A percentile compares a stretch with the other conserved stretches of the same genome.
These are phyloP conservation scores for Asarcornis scutulata DNA, from an alignment of 2,113 vertebrate species.

Conservation along the genomic window DNA sequence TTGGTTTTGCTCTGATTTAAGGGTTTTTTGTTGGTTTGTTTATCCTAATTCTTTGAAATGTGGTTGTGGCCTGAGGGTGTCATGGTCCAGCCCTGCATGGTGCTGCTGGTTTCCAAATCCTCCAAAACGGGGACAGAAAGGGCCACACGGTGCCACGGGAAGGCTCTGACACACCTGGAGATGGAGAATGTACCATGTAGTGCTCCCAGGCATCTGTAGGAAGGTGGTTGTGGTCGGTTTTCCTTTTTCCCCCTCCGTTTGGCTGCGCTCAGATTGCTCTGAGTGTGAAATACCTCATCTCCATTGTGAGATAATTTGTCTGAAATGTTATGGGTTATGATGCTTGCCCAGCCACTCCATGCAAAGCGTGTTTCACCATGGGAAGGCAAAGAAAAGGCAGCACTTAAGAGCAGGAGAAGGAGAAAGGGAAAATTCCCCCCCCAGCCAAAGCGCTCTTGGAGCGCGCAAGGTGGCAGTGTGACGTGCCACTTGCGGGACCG, in stretches of 20 bases:
- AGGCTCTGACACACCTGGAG: not conserved
- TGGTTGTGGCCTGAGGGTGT: not conserved
- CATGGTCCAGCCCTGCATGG: rapidly evolving
- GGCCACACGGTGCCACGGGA: rapidly evolving
- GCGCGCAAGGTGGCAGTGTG: rapidly evolving
- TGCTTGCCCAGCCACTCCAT: not conserved
- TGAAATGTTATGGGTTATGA: rapidly evolving
- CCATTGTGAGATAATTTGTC: not conserved
- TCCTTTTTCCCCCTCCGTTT: not conserved
- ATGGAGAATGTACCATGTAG: rapidly evolving
- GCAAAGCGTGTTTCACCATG: not conserved
- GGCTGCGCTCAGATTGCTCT: not conserved
- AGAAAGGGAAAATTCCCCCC: not conserved
- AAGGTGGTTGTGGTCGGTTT: not conserved
- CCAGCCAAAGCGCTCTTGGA: rapidly evolving
- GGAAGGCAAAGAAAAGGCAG: not conserved
- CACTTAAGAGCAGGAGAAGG: not conserved
- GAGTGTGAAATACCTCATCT: not conserved
- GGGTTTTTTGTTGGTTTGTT: rapidly evolving
- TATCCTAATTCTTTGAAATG: not conserved
- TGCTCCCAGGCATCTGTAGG: rapidly evolving
- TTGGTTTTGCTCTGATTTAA: rapidly evolving
- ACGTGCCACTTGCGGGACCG: rapidly evolving
- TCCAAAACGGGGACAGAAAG: not conserved
- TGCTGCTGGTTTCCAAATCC: not conserved